Base-by-base conservation (phyloP, 2,888 invertebrate genomes). In the Eumerus sabulonum region DNA sequence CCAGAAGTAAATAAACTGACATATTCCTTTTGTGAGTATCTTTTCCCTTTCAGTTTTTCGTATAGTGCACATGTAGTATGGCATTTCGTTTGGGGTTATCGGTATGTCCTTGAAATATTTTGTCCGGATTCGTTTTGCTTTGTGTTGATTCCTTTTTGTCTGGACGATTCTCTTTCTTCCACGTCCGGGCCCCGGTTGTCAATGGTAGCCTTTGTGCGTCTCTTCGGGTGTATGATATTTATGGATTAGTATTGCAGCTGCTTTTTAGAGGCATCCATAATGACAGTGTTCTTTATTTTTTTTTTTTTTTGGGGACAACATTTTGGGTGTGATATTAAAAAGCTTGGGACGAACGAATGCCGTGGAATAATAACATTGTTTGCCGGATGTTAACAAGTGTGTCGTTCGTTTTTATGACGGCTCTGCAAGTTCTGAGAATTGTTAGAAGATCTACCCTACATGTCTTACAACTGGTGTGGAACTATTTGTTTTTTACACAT, bases 101-200 rank as follows among this genome's bases (percentile, higher is more conserved):
- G 62, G 35, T 36, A 54, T 71, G 62, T 62, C 71, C 71, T 71
- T 71, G 71, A 63, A 71, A 63, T 63, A 63, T 71, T 71, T 71
- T 71, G 42, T 56, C 19, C 40, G 35, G 19, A 27, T 60, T 51
- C 54, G 40, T 60, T 40, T 42, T 48, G 44, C 40, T 62, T 60
- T 62, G 62, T 70, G 27, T 68, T 71, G 70, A 45, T 70, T 70
- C 71, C 71, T 71, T 63, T 71, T 63, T 71, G 62, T 71, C 71
- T 70, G 70, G 54, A 27, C n/a, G n/a, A n/a, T n/a, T 45, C 27
- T 27, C 27, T 27, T 60, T 53, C 35, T 27, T 42, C 27, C 27
- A 59, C 38, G 16, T 27, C 42, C 17, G 50, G 67, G 44, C 1
- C 18, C 18, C 12, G 36, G 19, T 59, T n/a, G 45, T 53, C 40